Base-by-base conservation (phyloP, 2,113 vertebrate species). In the Gadus chalcogrammus region DNA sequence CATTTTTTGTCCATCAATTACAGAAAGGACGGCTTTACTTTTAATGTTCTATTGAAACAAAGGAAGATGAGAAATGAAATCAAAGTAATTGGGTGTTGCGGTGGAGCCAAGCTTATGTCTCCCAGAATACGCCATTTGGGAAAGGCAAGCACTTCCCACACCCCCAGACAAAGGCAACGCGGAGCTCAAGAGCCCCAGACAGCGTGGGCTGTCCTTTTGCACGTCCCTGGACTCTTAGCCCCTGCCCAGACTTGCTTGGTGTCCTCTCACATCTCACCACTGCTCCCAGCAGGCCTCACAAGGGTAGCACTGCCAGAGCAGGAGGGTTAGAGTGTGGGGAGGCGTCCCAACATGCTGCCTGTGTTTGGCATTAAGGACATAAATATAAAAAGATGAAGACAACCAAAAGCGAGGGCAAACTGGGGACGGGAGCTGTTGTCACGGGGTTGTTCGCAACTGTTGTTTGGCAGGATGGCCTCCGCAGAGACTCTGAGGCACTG, bases 251-350 rank as follows among this genome's bases (percentile, higher is more conserved):
- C 89, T 86, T 88, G 84, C 90, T 48, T 87, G 86, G 86, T 89
- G 88, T 85, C 83, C 86, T 88, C 82, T 84, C 81, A 85, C 85
- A 84, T 90, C 93, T 92, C 89, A 92, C 87, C 79, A 91, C 88
- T 88, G 83, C 85, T 93, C 92, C 93, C 93, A 87, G 88, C 85
- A 92, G 93, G 87, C 88, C 85, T 94, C 87, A 86, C 89, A 88
- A 81, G 87, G 92, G 88, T 85, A 88, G 79, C 88, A 72, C 84
- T 94, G 91, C 91, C 93, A 90, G 85, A 89, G 90, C 90, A 88
- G 89, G 90, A 90, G 89, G 81, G 91, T 81, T 84, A 71, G 87
- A 87, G 60, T n/a, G 60, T 85, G 76, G 69, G 38, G 81, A 89
- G 83, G 77, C 80, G 85, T 82, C 84, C 91, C 60, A n/a, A 83